Base-by-base conservation (phyloP, 2,797 vertebrate genomes). In the Alcedo atthis region DNA sequence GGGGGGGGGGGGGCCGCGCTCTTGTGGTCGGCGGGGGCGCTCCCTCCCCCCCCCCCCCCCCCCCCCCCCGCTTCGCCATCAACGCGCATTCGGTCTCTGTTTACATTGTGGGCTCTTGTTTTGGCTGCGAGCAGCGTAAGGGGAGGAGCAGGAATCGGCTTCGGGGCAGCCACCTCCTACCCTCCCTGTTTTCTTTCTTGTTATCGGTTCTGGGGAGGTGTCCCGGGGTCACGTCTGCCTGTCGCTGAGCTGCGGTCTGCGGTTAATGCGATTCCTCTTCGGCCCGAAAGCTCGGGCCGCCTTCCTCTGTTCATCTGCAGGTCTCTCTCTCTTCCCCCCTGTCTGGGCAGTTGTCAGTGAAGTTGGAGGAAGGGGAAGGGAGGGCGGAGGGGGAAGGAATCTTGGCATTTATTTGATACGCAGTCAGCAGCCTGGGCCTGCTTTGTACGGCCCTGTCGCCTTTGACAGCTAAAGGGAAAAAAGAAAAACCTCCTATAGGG, bases 81-180 rank as follows among this genome's bases (percentile, higher is more conserved):
- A 64, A 35, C 61, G 57, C 90, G 12, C 90, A 6, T 63, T 89
- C 55, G 15, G 21, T 9, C 15, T 76, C 58, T 95, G 94, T 96
- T 95, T 94, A 86, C 74, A 32, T 73, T 59, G 77, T 49, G 70
- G 25, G 32, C 63, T 78, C 54, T 19, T 87, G 81, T 77, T 93
- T 73, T 75, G 94, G 87, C 82, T 77, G 63, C 6, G 67, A 89
- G 71, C 74, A 32, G 57, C 45, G 48, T 79, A 37, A 88, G 82
- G 91, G 95, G 93, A 95, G 94, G 94, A 87, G 85, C 89, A 75
- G 91, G 82, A 93, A 30, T 82, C 83, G 15, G 62, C 85, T 68
- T 24, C 55, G 11, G 79, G 81, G 82, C 85, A 62, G 70, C 59
- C 63, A 11, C 79, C 91, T 78, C 79, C 91, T 71, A 66, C 59